Percentiles rank a stretch among this genome's conserved stretches.
Evolutionary conservation across 2,797 vertebrate genomes (phyloP).

Genomic region (Pseudochirops corinnae): DNA sequence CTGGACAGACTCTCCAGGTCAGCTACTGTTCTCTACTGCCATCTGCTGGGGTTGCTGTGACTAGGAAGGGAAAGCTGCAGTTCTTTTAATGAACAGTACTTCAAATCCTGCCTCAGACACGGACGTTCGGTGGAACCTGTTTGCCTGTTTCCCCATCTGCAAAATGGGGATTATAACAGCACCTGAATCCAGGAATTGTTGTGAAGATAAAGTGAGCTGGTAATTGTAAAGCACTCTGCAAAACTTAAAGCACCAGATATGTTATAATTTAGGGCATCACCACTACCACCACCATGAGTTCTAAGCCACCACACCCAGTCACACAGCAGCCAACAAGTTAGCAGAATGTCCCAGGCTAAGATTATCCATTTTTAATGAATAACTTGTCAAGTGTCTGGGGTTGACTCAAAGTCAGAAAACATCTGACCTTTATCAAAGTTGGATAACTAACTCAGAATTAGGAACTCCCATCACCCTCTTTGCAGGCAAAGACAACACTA

Average conservation of each 20-base stretch:
- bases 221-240: neutral
- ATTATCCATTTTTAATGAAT: neutral
- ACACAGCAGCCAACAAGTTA: neutral
- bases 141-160: neutral
- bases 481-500: neutral
- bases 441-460: neutral
- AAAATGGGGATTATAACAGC: neutral
- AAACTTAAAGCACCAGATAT: neutral
- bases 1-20: neutral
- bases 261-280: neutral
- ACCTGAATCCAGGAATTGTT: neutral
- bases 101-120: neutral
- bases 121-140: neutral
- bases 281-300: too few relatives aligned
- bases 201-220: neutral
- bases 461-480: neutral
- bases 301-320: neutral
- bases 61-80: slow-evolving; percentile 61
- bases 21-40: too few relatives aligned
- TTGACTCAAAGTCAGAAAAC: neutral
- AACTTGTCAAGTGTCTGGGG: neutral
- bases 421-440: neutral
- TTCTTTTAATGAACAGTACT: slow-evolving; percentile 50
- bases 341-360: neutral
- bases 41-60: slow-evolving; percentile 35